A percentile compares a stretch with the other conserved stretches of the same genome.
Evolutionary conservation across 2,113 vertebrate genomes (phyloP).

Genomic region (Alaudala cheleensis): DNA sequence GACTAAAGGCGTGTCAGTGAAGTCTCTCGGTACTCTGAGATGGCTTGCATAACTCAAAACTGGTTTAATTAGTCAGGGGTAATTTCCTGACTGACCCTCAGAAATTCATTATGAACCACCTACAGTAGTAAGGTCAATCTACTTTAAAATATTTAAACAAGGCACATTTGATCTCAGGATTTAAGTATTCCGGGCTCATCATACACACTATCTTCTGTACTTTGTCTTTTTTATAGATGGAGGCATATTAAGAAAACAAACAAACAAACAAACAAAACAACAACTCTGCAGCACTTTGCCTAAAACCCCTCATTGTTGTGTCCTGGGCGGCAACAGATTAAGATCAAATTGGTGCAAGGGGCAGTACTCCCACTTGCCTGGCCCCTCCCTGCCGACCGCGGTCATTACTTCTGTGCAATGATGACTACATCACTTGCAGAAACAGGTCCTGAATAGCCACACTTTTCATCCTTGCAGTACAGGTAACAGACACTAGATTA

Average conservation of each 20-base stretch:
- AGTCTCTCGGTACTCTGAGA: not conserved
- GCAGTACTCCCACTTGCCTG: not conserved
- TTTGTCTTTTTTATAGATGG: not conserved
- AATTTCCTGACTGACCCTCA: conserved; percentile 30
- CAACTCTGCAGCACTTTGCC: not conserved
- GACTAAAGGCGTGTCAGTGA: not conserved
- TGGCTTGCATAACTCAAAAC: conserved; percentile 33
- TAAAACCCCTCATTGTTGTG: not conserved
- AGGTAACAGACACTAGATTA: not conserved
- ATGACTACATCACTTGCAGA: not conserved
- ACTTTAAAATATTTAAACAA: not conserved
- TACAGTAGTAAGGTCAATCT: not conserved
- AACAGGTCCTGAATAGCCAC: not conserved
- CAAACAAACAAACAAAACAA: not conserved
- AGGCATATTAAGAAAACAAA: not conserved
- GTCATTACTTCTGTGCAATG: not conserved
- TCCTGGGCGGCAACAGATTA: not conserved
- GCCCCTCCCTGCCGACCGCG: not conserved
- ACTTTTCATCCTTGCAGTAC: not conserved
- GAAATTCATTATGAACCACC: not conserved
- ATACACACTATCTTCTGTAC: not conserved
- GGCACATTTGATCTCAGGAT: not conserved
- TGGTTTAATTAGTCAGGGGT: conserved; percentile 35
- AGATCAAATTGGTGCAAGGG: not conserved
- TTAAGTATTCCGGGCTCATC: not conserved